These are phyloP conservation scores for Eriocheir sinensis DNA, from an alignment of 1,140 invertebrate genomes.

Conservation along the genomic window DNA sequence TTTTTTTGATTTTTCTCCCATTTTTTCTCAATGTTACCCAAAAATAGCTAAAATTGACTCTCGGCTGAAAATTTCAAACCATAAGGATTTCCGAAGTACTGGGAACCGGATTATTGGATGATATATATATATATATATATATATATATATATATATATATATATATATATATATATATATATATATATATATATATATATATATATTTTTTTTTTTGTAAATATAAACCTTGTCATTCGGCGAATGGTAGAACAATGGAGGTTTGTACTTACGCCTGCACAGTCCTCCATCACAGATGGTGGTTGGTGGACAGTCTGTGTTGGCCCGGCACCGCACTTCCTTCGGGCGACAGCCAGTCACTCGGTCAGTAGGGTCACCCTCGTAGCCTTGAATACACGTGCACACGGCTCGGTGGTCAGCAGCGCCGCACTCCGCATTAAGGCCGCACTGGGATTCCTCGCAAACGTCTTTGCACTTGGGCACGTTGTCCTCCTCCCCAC, in stretches of 20 bases:
- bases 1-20: too few relatives aligned
- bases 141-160: too few relatives aligned
- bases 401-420: constrained; percentile 89
- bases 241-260: too few relatives aligned
- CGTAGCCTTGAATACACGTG: constrained; percentile 89
- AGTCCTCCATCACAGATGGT: constrained; percentile 91
- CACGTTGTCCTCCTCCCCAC: constrained; percentile 86
- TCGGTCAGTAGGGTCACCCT: constrained; percentile 88
- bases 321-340: constrained; percentile 87
- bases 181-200: neutral
- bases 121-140: too few relatives aligned
- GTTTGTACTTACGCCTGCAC: constrained; percentile 88
- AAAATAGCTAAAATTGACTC: too few relatives aligned
- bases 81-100: too few relatives aligned
- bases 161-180: too few relatives aligned
- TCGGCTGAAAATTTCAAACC: too few relatives aligned
- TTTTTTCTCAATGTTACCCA: too few relatives aligned
- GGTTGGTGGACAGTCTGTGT: constrained; percentile 88
- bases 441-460: constrained; percentile 88
- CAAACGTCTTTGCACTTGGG: constrained; percentile 92
- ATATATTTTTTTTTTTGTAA: too few relatives aligned
- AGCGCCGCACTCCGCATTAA: constrained; percentile 91
- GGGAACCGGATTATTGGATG: too few relatives aligned
- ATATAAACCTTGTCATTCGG: too few relatives aligned
- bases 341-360: constrained; percentile 89